Percentiles rank a stretch among this genome's conserved stretches.
Evolutionary conservation across 2,888 invertebrate species (phyloP).

Genomic region (Carcina quercana): DNA sequence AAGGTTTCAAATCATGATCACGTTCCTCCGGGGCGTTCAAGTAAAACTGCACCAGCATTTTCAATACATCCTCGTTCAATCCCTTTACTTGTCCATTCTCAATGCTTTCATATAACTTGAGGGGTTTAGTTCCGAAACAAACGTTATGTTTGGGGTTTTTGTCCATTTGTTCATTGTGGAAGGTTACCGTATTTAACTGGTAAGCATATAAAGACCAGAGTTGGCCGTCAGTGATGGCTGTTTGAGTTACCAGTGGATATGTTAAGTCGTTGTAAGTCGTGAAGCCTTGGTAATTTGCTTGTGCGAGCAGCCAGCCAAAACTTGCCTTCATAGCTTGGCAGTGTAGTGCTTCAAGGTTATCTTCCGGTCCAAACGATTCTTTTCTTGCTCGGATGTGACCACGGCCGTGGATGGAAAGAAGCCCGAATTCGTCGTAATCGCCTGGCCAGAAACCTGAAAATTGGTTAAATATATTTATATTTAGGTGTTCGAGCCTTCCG

Average conservation of each 20-base stretch:
- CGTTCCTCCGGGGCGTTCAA: constrained; percentile 78
- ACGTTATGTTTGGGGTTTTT: constrained; percentile 83
- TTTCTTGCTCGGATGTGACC: constrained; percentile 72
- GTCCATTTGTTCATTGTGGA: constrained; percentile 77
- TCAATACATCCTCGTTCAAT: constrained; percentile 86
- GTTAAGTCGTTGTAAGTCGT: constrained; percentile 92
- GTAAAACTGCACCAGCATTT: constrained; percentile 83
- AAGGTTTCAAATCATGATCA: constrained; percentile 81
- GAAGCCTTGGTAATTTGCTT: constrained; percentile 91
- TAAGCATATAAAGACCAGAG: constrained; percentile 91
- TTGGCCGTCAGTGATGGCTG: constrained; percentile 91
- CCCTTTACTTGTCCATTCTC: constrained; percentile 83
- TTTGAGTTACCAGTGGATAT: constrained; percentile 93
- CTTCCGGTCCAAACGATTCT: constrained; percentile 63
- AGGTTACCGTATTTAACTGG: constrained; percentile 89
- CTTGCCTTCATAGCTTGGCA: constrained; percentile 85
- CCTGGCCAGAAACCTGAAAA: constrained; percentile 90
- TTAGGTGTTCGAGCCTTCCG: too few relatives aligned
- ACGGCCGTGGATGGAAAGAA: constrained; percentile 82
- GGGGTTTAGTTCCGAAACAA: constrained; percentile 83
- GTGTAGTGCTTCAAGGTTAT: constrained; percentile 78
- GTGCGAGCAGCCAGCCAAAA: constrained; percentile 85
- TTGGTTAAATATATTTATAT: too few relatives aligned
- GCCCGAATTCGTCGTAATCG: constrained; percentile 83
- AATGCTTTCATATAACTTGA: constrained; percentile 83